A percentile compares a stretch with the other conserved stretches of the same genome.
Conservation (phyloP, 2,113 vertebrate species). For the Ursus arctos region DNA sequence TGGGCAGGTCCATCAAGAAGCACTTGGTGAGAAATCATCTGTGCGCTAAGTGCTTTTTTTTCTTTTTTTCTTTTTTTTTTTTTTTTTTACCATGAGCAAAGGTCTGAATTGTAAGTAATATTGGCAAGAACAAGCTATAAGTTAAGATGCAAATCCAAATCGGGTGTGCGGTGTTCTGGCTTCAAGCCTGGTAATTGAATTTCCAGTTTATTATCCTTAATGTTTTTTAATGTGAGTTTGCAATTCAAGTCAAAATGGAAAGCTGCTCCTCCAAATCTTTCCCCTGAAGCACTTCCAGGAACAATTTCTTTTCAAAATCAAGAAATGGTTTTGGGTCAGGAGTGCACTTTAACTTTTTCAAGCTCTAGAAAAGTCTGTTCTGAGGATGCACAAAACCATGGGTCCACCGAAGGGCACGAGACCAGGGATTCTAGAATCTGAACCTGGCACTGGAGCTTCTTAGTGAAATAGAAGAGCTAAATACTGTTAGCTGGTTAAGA, state of each 20-base stretch:
- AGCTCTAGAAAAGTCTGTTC: constrained; percentile 38
- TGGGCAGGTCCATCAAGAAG: constrained; percentile 70
- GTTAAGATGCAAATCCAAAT: constrained; percentile 83
- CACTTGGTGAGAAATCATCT: constrained; percentile 71
- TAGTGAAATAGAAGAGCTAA: neutral
- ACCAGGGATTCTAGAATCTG: neutral
- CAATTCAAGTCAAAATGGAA: constrained; percentile 82
- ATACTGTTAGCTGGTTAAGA: neutral
- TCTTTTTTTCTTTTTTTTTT: neutral
- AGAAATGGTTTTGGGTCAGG: constrained; percentile 74
- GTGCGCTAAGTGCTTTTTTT: constrained; percentile 57
- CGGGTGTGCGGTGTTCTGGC: constrained; percentile 76
- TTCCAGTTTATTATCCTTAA: constrained; percentile 86
- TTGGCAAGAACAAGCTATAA: constrained; percentile 79
- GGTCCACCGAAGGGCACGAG: neutral
- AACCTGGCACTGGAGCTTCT: neutral
- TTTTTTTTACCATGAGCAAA: constrained; percentile 65
- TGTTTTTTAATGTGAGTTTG: constrained; percentile 85
- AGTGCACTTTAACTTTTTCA: constrained; percentile 61
- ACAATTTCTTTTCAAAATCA: constrained; percentile 75
- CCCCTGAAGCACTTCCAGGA: constrained; percentile 79
- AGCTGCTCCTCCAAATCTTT: constrained; percentile 73
- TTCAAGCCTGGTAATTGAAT: constrained; percentile 85
- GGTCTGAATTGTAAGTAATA: constrained; percentile 79
- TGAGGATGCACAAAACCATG: neutral